Evolutionary conservation across 2,888 invertebrate genomes (phyloP).

Genomic region (Melikaiella ostensackeni): DNA sequence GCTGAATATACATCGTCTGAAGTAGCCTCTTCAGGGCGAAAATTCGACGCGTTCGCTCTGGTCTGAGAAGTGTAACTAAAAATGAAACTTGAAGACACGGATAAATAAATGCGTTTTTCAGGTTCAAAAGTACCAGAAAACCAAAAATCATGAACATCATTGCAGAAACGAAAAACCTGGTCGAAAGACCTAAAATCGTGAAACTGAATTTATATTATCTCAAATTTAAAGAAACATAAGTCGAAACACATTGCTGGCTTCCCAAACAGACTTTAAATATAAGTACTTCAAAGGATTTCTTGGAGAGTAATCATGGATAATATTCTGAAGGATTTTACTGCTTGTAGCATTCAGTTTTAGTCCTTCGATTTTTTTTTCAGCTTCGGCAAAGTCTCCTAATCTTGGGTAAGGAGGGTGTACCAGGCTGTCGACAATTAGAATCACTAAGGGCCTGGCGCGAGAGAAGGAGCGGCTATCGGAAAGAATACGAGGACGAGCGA

Average conservation of each 20-base stretch:
- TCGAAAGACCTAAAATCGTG: too few relatives aligned
- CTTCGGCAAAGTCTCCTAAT: conserved; percentile 52
- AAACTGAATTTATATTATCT: too few relatives aligned
- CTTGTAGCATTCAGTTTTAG: background rate
- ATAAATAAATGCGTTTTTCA: too few relatives aligned
- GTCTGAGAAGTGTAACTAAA: too few relatives aligned
- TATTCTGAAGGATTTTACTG: conserved; percentile 30
- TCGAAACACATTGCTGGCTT: background rate
- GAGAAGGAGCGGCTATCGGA: conserved; percentile 53
- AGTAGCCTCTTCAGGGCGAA: too few relatives aligned
- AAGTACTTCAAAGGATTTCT: conserved; percentile 34
- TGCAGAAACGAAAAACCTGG: too few relatives aligned
- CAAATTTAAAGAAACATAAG: too few relatives aligned
- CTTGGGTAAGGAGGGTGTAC: conserved; percentile 46
- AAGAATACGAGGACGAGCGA: conserved; percentile 51
- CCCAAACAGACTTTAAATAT: conserved; percentile 13
- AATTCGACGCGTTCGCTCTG: too few relatives aligned
- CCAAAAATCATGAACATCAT: too few relatives aligned
- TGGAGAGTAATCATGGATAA: background rate
- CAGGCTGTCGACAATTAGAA: conserved; percentile 73
- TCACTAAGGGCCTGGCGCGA: conserved; percentile 69
- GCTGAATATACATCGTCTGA: too few relatives aligned
- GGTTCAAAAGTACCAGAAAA: too few relatives aligned
- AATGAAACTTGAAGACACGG: too few relatives aligned
- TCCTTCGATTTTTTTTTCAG: conserved; percentile 45